phyloP scores from a whole-genome alignment of 2,888 invertebrate species.

The Nomada ferruginata region DNA sequence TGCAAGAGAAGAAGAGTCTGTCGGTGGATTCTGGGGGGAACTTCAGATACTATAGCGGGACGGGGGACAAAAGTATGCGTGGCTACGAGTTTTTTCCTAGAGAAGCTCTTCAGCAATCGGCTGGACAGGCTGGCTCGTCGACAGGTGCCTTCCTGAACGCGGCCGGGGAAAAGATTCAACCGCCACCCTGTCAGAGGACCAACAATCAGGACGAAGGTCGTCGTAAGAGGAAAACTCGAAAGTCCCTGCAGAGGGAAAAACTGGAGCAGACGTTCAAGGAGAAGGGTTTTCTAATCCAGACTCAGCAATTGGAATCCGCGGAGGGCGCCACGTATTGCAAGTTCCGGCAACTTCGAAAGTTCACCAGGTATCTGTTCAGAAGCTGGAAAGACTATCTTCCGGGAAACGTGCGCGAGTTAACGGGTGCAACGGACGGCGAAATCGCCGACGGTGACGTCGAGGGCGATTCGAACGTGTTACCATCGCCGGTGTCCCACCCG shows the following conservation, averaged over 20 bases:
- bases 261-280: constrained; percentile 96
- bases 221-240: constrained; percentile 90
- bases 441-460: constrained; percentile 72
- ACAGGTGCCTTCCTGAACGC: constrained; percentile 84
- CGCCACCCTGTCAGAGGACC: constrained; percentile 69
- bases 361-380: constrained; percentile 95
- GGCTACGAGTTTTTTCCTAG: constrained; percentile 92
- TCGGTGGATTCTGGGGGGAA: constrained; percentile 96
- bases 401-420: constrained; percentile 87
- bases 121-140: constrained; percentile 84
- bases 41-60: constrained; percentile 94
- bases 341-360: constrained; percentile 94
- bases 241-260: constrained; percentile 94
- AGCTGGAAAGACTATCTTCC: constrained; percentile 97
- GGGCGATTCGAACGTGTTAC: constrained; percentile 61
- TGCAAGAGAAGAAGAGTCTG: constrained; percentile 96
- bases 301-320: constrained; percentile 95
- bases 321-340: constrained; percentile 98
- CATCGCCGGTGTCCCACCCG: constrained; percentile 63
- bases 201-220: constrained; percentile 81
- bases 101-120: constrained; percentile 88
- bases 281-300: constrained; percentile 96
- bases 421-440: constrained; percentile 66
- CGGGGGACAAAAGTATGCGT: constrained; percentile 91
- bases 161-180: constrained; percentile 85